Evolutionary conservation across 2,797 vertebrate genomes (phyloP), one percentile per base, ranked within the genome.

Genomic region (Neosalanx taihuensis): DNA sequence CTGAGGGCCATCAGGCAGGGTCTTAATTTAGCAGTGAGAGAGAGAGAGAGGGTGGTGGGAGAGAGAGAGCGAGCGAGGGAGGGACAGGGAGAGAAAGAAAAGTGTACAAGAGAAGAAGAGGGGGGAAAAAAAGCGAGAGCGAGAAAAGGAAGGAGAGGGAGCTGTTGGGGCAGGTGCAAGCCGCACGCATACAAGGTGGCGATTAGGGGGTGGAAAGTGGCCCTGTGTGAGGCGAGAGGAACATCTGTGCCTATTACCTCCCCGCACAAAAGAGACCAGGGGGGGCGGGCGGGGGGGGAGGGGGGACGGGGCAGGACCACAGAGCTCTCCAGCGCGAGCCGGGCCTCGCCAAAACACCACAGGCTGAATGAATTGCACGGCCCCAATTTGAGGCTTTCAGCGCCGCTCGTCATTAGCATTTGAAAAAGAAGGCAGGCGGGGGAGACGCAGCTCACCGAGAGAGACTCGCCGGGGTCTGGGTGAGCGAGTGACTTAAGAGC

Each of bases 181-280:
- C 76, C 84, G 86, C 86, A 85, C 82, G 77, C 86, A 89, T 92
- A 90, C 87, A 90, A 91, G 90, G 88, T 92, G 89, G 92, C 91
- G 91, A 93, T 94, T 94, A 94, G 89, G 90, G 86, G 86, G 41
- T 46, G 41, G 91, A 88, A 92, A 92, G 87, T 91, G 84, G 78
- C 88, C 91, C 91, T 88, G 89, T 91, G 89, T 89, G 93, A 92
- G 92, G 89, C 91, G 83, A 87, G 89, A 85, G 82, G 81, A 92
- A 94, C 95, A 94, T 94, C 94, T 96, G 93, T 92, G 92, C 91
- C 92, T 93, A 84, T 94, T 94, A 92, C 91, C 57, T 79, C 81
- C 83, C 83, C 83, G 85, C 86, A 91, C 89, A 90, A 91, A 88
- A 88, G 92, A 87, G 92, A 87, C 76, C 70, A 61, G 76, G 68